These are phyloP conservation scores for Gryon sp. DNA, from an alignment of 1,140 invertebrate genomes.

Conservation along the genomic window DNA sequence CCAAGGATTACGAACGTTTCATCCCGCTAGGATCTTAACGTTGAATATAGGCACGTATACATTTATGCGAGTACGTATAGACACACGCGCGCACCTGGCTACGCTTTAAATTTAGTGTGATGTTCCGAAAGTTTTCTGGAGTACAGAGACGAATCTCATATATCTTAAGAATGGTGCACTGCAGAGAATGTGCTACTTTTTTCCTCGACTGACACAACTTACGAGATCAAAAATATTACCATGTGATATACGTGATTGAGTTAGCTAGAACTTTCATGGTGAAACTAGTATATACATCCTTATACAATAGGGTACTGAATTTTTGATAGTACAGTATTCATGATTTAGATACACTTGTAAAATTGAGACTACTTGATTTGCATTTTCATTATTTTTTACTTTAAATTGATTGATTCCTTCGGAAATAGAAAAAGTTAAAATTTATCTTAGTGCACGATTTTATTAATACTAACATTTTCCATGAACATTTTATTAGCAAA, in stretches of 20 bases:
- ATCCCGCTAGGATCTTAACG: conserved; percentile 59
- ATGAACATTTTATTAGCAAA: too few relatives aligned
- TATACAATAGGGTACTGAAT: conserved; percentile 4
- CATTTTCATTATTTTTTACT: too few relatives aligned
- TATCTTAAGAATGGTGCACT: conserved; percentile 24
- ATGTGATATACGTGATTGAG: conserved; percentile 52
- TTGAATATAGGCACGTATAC: conserved; percentile 50
- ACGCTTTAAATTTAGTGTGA: conserved; percentile 61
- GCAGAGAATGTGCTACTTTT: conserved; percentile 11
- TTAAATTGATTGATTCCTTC: too few relatives aligned
- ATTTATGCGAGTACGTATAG: conserved; percentile 14
- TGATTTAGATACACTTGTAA: too few relatives aligned
- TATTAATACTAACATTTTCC: too few relatives aligned
- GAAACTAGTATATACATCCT: conserved; percentile 5
- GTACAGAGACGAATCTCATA: conserved; percentile 45
- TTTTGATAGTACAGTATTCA: too few relatives aligned
- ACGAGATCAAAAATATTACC: conserved; percentile 44
- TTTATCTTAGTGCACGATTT: too few relatives aligned
- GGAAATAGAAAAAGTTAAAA: too few relatives aligned
- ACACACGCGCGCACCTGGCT: conserved; percentile 47
- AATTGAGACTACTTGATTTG: too few relatives aligned
- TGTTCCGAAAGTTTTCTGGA: conserved; percentile 58
- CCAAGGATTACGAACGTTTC: conserved; percentile 60
- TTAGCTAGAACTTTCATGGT: conserved; percentile 35
- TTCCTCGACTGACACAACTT: conserved; percentile 7